These are phyloP conservation scores for Eremophila alpestris DNA, from an alignment of 2,797 vertebrate genomes.

Conservation along the genomic window DNA sequence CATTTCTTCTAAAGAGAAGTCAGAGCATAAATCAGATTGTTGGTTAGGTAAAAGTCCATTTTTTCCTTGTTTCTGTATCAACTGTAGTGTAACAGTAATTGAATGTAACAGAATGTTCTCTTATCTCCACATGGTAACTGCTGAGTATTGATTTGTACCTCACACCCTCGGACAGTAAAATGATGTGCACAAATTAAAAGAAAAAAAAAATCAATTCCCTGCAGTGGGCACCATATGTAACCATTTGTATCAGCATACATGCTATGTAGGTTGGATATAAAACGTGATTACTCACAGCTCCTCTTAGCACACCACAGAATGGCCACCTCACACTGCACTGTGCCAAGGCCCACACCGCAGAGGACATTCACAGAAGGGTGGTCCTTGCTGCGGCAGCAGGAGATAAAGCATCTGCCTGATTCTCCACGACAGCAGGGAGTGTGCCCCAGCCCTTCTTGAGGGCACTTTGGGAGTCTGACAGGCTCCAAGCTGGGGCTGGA, in stretches of 20 bases:
- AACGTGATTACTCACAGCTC: neutral
- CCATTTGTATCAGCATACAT: fast-evolving
- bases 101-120: neutral
- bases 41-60: neutral
- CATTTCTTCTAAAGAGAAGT: neutral
- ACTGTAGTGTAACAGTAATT: neutral
- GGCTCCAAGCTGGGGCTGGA: fast-evolving
- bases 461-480: fast-evolving
- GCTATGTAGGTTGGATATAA: neutral
- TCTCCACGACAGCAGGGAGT: fast-evolving
- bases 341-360: fast-evolving
- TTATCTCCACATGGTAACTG: neutral
- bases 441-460: fast-evolving
- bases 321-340: neutral
- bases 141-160: neutral
- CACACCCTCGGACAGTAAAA: neutral
- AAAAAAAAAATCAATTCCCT: neutral
- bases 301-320: neutral
- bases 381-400: neutral
- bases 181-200: neutral
- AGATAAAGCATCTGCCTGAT: neutral
- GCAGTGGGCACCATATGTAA: neutral
- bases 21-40: neutral
- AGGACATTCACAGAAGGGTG: neutral
- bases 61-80: neutral